Evolutionary conservation across 1,140 invertebrate genomes (phyloP), one percentile per base, ranked within the genome.

Genomic region (Brachionus angularis): DNA sequence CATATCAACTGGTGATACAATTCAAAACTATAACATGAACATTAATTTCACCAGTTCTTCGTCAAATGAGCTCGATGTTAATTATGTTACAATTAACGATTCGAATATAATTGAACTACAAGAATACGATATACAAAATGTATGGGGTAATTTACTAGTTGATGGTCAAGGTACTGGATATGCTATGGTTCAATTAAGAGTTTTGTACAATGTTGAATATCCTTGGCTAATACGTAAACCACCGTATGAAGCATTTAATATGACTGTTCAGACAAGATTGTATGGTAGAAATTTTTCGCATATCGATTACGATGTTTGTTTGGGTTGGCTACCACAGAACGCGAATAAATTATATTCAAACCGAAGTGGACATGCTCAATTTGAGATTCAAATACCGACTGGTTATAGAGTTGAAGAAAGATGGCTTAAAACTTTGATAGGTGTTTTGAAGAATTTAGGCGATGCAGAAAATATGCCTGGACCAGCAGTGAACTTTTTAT

Each of bases 241-340:
- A 1, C 31, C 69, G 4, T 53, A 42, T 33, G 83, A 83, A 44
- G 85, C 91, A 3, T 93, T 93, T 78, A 85, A 87, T 67, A 81
- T 92, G 55, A 76, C 84, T 44, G 87, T 88, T 0, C 84, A 84
- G 73, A 87, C 88, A 16, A 84, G 86, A 74, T 93, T 89, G 80
- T 85, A 88, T 76, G 93, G 93, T 47, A 86, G 91, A 76, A 96
- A 96, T 86, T 89, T 90, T 84, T 96, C 93, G 77, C 90, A 93
- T 74, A 90, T 96, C 72, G 72, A 73, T 29, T 61, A 58, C 31
- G 21, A 53, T 27, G 34, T 53, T 62, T 23, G 39, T 62, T 72
- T 74, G 50, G 77, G 77, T 42, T 81, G 79, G 79, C 46, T 50
- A 31, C 34, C 46, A 16, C 29, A 72, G 5, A 72, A 58, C 49